Evolutionary conservation across 2,797 vertebrate genomes (phyloP).

Genomic region (Merluccius polli): DNA sequence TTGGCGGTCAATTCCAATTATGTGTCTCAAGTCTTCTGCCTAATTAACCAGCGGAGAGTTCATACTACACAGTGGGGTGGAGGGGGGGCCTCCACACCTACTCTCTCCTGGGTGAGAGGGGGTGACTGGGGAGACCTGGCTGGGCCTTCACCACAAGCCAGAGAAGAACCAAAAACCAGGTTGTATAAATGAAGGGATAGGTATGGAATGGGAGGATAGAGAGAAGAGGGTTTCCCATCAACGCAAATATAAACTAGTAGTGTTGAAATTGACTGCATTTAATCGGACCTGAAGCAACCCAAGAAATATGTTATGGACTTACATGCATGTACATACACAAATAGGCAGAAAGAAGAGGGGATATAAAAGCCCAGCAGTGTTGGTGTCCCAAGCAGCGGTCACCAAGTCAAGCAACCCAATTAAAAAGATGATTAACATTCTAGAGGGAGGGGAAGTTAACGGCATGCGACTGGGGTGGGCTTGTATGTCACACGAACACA

Average conservation of each 20-base stretch:
- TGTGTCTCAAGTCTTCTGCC: constrained; percentile 40
- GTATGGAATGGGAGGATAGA: neutral
- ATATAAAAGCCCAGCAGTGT: constrained; percentile 33
- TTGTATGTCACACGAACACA: neutral
- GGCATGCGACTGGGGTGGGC: constrained; percentile 41
- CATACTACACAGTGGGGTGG: constrained; percentile 26
- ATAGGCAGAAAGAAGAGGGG: neutral
- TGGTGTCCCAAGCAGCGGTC: constrained; percentile 57
- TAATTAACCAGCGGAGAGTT: constrained; percentile 47
- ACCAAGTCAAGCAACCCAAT: constrained; percentile 63
- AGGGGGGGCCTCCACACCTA: constrained; percentile 3
- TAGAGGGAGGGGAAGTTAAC: constrained; percentile 54
- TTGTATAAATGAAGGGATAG: neutral
- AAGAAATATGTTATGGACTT: neutral
- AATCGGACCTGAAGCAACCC: neutral
- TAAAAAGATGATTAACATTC: constrained; percentile 75
- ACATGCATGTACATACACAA: neutral
- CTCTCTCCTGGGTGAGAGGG: too few species aligned
- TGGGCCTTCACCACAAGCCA: too few species aligned
- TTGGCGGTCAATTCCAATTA: constrained; percentile 54
- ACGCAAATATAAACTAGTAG: neutral
- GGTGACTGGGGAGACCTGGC: neutral
- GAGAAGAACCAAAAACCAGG: neutral
- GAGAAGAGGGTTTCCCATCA: neutral
- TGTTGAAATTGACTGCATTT: too few species aligned